These are phyloP conservation scores for human (Homo sapiens) DNA, from an alignment of 2,113 vertebrate species.

Conservation along the genomic window DNA sequence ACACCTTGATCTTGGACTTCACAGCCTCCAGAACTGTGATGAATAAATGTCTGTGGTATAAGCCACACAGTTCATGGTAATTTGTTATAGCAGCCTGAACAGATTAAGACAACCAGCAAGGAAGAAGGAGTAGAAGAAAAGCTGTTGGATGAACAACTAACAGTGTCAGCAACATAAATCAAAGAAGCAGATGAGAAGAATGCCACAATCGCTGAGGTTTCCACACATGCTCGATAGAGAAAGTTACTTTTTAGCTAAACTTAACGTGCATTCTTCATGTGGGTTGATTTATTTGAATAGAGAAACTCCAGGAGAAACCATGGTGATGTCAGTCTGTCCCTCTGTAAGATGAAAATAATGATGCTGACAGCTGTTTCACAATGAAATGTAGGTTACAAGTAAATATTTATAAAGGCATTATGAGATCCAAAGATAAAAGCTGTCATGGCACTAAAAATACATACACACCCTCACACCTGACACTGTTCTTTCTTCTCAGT, in stretches of 20 bases:
- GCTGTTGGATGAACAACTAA: not conserved
- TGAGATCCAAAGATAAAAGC: not conserved
- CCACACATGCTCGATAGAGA: not conserved
- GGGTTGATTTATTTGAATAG: not conserved
- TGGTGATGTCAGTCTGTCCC: not conserved
- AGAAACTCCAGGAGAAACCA: not conserved
- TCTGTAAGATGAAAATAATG: not conserved
- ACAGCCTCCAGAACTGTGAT: not conserved
- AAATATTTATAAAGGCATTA: not conserved
- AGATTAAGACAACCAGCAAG: not conserved
- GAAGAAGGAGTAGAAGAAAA: not conserved
- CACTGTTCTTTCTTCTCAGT: not conserved
- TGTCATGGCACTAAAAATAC: not conserved
- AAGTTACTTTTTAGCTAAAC: not conserved
- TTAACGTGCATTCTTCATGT: not conserved
- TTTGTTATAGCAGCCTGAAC: not conserved
- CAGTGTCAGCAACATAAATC: not conserved
- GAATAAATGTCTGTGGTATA: not conserved
- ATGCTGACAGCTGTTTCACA: not conserved
- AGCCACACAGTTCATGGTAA: not conserved
- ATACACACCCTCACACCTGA: not conserved
- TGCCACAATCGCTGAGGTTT: accelerated
- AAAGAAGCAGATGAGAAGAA: not conserved
- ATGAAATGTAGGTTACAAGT: not conserved
- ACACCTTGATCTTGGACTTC: not conserved